Conservation (phyloP, 2,888 invertebrate genomes). For the Andrena dorsata region DNA sequence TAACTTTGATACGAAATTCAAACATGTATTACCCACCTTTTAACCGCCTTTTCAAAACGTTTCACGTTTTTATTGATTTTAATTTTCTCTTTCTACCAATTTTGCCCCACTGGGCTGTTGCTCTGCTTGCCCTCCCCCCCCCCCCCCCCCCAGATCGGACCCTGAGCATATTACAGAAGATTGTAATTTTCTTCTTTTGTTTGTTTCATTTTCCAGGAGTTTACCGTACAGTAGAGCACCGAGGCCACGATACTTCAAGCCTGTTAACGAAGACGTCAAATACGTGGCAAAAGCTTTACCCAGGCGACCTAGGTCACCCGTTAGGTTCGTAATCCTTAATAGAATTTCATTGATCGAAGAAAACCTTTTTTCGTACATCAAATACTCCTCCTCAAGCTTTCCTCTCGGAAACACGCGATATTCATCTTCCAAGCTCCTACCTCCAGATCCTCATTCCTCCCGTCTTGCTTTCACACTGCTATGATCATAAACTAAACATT, state of each 20-base stretch:
- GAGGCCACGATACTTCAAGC: conserved; percentile 36
- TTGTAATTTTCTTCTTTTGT: background rate
- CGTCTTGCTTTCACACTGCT: background rate
- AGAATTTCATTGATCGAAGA: background rate
- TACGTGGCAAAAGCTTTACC: conserved; percentile 12
- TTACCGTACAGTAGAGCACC: conserved; percentile 49
- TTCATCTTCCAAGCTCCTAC: background rate
- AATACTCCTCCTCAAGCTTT: background rate
- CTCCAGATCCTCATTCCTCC: background rate
- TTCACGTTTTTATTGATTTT: no score
- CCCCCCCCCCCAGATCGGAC: no score
- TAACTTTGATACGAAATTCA: no score
- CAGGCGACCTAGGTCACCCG: conserved; percentile 49
- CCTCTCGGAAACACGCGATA: background rate
- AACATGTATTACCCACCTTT: no score
- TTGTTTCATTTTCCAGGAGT: conserved; percentile 33
- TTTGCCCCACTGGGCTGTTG: no score
- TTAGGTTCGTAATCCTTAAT: conserved; percentile 44
- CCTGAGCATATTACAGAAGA: no score
- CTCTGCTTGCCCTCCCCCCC: no score
- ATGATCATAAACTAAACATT: background rate
- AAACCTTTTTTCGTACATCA: no score
- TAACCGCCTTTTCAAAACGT: no score
- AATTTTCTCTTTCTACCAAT: no score
- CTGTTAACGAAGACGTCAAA: background rate